Evolutionary conservation across 2,888 invertebrate species (phyloP), one percentile per base, ranked within the genome.

Genomic region (Polymixis flavicincta): DNA sequence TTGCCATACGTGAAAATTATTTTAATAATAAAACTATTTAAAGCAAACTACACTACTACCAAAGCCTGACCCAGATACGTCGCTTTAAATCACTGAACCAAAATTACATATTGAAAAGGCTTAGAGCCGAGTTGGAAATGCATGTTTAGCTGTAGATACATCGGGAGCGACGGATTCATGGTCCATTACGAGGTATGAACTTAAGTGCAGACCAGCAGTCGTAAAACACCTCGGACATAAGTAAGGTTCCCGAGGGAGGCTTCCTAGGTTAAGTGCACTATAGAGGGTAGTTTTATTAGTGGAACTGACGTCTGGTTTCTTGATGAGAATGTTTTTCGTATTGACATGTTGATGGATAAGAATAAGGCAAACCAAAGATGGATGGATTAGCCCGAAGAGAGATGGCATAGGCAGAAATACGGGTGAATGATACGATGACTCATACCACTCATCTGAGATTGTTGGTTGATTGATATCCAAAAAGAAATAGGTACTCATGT

Each of bases 171-270:
- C 55, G 52, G 65, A 71, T 83, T 80, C 80, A 71, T 83, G 57
- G 57, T 22, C 79, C 73, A 68, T 80, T 65, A 83, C 68, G 55
- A 65, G 19, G 60, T 52, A 65, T 64, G 68, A 65, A 64, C 59
- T 64, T 72, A 79, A 83, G 68, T 72, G 48, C 60, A 79, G 28
- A 57, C 8, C 28, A 48, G 28, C n/a, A 59, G 68, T 73, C 83
- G 84, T 81, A 83, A 83, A 81, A 65, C 65, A 55, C 68, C 52
- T 60, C 42, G 19, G 50, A 83, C 67, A 22, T 83, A 83, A 32
- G 71, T 37, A 82, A 55, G 37, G 37, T 45, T 17, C 59, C 52
- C n/a, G 50, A 6, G 55, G 60, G 60, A 61, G 37, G 0, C 45
- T 52, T 45, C 32, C 54, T 57, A 6, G 59, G 50, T 60, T 55